Conservation (phyloP, 2,797 vertebrate species). For the Enteromius viviparus region DNA sequence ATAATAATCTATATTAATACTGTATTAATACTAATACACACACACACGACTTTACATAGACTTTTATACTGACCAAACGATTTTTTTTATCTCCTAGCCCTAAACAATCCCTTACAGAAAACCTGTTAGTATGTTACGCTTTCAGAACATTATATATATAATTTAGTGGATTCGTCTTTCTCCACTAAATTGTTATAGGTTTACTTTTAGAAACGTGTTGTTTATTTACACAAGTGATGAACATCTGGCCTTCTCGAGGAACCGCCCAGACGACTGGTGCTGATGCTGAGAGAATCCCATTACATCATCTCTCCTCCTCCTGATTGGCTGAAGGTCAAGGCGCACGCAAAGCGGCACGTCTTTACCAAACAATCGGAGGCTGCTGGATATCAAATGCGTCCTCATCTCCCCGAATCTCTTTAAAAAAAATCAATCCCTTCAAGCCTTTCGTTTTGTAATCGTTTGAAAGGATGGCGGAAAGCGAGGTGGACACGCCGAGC, state of each 20-base stretch:
- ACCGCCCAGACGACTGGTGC: constrained; percentile 66
- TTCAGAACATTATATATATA: too few relatives aligned
- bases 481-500: constrained; percentile 95
- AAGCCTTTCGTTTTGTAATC: constrained; percentile 30
- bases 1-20: too few relatives aligned
- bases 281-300: constrained; percentile 78
- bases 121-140: too few relatives aligned
- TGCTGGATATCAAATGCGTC: constrained; percentile 32
- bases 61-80: too few relatives aligned
- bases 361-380: constrained; percentile 48
- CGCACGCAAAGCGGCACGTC: constrained; percentile 62
- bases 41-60: too few relatives aligned
- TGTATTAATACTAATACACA: too few relatives aligned
- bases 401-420: neutral
- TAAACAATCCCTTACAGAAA: too few relatives aligned
- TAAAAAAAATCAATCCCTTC: neutral
- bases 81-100: too few relatives aligned
- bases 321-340: constrained; percentile 73
- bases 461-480: constrained; percentile 88
- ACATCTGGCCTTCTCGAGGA: constrained; percentile 1
- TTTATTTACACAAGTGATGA: constrained; percentile 19
- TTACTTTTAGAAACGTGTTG: constrained; percentile 12
- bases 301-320: constrained; percentile 74
- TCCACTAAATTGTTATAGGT: too few relatives aligned
- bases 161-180: too few relatives aligned